A percentile compares a stretch with the other conserved stretches of the same genome.
These are phyloP conservation scores for Tuta absoluta DNA, from an alignment of 2,888 invertebrate genomes.

Conservation along the genomic window DNA sequence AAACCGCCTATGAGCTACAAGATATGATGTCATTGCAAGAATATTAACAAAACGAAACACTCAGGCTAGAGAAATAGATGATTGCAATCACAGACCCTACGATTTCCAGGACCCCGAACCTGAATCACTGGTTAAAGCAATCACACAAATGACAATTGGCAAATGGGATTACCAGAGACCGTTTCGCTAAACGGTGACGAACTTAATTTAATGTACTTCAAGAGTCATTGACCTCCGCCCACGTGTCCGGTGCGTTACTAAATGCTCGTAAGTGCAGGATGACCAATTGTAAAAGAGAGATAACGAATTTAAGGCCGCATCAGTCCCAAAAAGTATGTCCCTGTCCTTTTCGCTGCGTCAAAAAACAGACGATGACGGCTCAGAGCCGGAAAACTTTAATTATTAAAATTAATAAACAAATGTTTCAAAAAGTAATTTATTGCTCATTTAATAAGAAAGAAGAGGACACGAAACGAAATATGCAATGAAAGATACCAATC, in stretches of 20 bases:
- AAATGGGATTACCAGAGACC: constrained; percentile 1
- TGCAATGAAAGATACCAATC: too few relatives aligned
- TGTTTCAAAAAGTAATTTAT: too few relatives aligned
- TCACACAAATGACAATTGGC: constrained; percentile 9
- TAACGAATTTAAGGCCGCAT: background rate
- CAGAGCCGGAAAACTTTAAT: too few relatives aligned
- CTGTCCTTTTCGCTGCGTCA: too few relatives aligned
- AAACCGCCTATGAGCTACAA: background rate
- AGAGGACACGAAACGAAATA: too few relatives aligned
- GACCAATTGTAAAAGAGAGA: background rate
- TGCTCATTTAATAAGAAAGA: too few relatives aligned
- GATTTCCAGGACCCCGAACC: background rate
- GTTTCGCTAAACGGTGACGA: constrained; percentile 4
- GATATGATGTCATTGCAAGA: background rate
- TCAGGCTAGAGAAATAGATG: too few relatives aligned
- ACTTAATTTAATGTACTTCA: background rate
- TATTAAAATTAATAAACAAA: too few relatives aligned
- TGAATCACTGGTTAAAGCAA: background rate
- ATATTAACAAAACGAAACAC: background rate
- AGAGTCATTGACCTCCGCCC: constrained; percentile 4
- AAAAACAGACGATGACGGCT: too few relatives aligned
- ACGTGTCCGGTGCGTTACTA: background rate
- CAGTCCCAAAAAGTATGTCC: too few relatives aligned
- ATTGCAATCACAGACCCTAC: background rate
- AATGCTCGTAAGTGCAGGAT: constrained; percentile 9